Conservation (phyloP, 2,797 vertebrate species). For the Salmo trutta region DNA sequence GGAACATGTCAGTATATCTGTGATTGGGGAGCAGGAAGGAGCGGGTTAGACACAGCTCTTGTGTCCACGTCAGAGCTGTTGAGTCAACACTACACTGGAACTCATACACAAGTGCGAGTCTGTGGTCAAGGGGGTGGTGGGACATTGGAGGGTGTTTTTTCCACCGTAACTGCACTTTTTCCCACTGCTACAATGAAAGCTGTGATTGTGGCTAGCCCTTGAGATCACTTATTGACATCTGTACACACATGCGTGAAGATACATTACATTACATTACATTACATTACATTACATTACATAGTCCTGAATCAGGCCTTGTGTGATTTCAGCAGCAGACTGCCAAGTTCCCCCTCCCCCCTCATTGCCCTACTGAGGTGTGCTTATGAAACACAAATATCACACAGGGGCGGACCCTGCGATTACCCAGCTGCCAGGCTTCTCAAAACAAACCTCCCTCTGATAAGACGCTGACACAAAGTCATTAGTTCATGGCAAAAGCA, state of each 20-base stretch:
- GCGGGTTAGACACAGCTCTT: constrained; percentile 49
- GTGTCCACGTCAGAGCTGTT: constrained; percentile 67
- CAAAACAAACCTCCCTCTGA: constrained; percentile 68
- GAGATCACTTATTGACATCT: constrained; percentile 73
- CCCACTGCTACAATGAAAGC: constrained; percentile 72
- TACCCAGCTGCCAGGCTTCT: constrained; percentile 62
- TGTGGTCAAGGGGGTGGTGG: constrained; percentile 64
- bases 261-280: constrained; percentile 13
- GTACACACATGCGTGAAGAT: constrained; percentile 45
- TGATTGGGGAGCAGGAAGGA: constrained; percentile 34
- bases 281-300: constrained; percentile 23
- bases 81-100: constrained; percentile 68
- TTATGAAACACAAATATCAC: constrained; percentile 71
- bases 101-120: constrained; percentile 51
- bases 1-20: constrained; percentile 42
- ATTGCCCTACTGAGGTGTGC: constrained; percentile 42
- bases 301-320: constrained; percentile 69
- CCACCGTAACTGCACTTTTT: constrained; percentile 57
- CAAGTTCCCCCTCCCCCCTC: constrained; percentile 40
- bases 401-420: constrained; percentile 50
- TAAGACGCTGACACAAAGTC: constrained; percentile 69
- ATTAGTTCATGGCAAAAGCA: constrained; percentile 61
- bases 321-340: constrained; percentile 50
- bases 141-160: constrained; percentile 66
- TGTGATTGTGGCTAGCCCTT: constrained; percentile 65